These are phyloP conservation scores for Melanotus villosus DNA, from an alignment of 2,888 invertebrate species.

Conservation along the genomic window DNA sequence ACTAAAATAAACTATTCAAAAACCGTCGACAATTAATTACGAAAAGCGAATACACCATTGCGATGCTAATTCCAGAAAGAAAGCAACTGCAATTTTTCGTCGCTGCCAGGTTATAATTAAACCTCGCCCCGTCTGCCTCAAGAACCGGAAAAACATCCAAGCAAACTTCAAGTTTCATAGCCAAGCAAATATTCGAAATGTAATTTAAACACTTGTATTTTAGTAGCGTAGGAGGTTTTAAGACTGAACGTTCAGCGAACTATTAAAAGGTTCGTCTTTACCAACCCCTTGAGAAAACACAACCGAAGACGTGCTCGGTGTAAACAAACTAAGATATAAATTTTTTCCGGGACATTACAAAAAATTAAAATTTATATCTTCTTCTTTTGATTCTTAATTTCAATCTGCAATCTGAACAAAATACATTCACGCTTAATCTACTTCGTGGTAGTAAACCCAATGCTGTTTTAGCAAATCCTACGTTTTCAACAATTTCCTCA, in stretches of 20 bases:
- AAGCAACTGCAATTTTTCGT: slow-evolving; percentile 27
- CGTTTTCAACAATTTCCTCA: too few species aligned
- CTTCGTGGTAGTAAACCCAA: too few species aligned
- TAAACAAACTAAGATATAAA: slow-evolving; percentile 42
- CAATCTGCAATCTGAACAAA: background rate
- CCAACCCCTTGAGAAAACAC: slow-evolving; percentile 44
- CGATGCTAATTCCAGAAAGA: slow-evolving; percentile 35
- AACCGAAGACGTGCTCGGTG: slow-evolving; percentile 41
- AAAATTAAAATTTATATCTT: background rate
- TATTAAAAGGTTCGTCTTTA: slow-evolving; percentile 49
- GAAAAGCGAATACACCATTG: slow-evolving; percentile 21
- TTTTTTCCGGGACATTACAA: background rate
- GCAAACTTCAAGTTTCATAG: slow-evolving; percentile 7
- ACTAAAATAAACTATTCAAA: slow-evolving; percentile 40
- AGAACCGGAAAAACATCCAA: slow-evolving; percentile 14
- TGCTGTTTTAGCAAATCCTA: too few species aligned
- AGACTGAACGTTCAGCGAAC: slow-evolving; percentile 37
- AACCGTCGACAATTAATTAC: slow-evolving; percentile 40
- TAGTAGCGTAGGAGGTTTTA: slow-evolving; percentile 35
- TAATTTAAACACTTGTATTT: slow-evolving; percentile 43
- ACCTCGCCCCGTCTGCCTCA: slow-evolving; percentile 9
- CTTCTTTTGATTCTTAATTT: background rate
- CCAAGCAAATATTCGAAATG: slow-evolving; percentile 30
- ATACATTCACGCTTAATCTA: too few species aligned
- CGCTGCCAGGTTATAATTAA: slow-evolving; percentile 25